Evolutionary conservation across 2,888 invertebrate genomes (phyloP), one percentile per base, ranked within the genome.

Genomic region (Tridacna crocea): DNA sequence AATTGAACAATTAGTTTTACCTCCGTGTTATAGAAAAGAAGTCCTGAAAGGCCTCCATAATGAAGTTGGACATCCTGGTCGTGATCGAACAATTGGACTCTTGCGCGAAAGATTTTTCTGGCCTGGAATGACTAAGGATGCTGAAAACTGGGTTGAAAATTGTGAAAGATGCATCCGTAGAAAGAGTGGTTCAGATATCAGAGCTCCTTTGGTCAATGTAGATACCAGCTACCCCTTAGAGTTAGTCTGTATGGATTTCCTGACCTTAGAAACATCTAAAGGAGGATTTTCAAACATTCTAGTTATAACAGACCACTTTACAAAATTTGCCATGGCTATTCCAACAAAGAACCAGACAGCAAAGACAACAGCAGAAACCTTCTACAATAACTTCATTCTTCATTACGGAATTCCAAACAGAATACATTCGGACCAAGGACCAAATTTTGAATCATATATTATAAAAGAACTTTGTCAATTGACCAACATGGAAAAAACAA

Each of bases 141-240:
- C n/a, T n/a, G n/a, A n/a, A n/a, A n/a, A 55, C 19, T 72, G 72
- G 55, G 55, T 55, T 72, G 72, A 26, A 51, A 55, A 47, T 11
- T 72, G 72, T 22, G 46, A 46, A 11, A 26, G 65, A 22, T 75
- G 63, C 17, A 13, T 75, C 10, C 19, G 55, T 19, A 26, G 73
- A 19, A 13, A 74, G 24, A 13, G 22, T 51, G 15, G n/a, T n/a
- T n/a, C n/a, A n/a, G n/a, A n/a, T n/a, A n/a, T n/a, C n/a, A n/a
- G n/a, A n/a, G n/a, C n/a, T n/a, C n/a, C n/a, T n/a, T n/a, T n/a
- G n/a, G n/a, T n/a, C n/a, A n/a, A n/a, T n/a, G n/a, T n/a, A n/a
- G n/a, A n/a, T n/a, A n/a, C n/a, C n/a, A n/a, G n/a, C n/a, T 75
- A 65, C 47, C 75, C 63, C 24, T 26, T 75, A 10, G 65, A 75